phyloP scores from a whole-genome alignment of 2,888 invertebrate genomes.

The Pasiphila rectangulata region DNA sequence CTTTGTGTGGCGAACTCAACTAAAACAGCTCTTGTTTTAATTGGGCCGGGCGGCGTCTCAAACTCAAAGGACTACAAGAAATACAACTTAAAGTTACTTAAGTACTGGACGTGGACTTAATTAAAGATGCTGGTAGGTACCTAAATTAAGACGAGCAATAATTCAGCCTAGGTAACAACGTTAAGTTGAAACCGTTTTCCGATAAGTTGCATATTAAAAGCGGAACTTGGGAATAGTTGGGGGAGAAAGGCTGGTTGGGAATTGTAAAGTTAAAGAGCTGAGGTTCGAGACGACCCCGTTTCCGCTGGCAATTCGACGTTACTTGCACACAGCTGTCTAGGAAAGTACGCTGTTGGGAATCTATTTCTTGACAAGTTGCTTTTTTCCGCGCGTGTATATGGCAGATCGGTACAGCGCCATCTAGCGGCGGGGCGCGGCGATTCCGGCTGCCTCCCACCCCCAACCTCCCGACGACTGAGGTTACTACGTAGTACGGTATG shows the following conservation, averaged over 20 bases:
- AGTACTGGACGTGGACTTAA: slow-evolving; percentile 21
- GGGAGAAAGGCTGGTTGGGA: slow-evolving; percentile 42
- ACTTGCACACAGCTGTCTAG: slow-evolving; percentile 21
- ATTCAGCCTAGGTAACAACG: slow-evolving; percentile 26
- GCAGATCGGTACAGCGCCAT: slow-evolving; percentile 66
- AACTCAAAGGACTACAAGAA: slow-evolving; percentile 21
- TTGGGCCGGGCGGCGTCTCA: slow-evolving; percentile 15
- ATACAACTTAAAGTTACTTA: slow-evolving; percentile 13
- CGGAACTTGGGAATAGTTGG: slow-evolving; percentile 47
- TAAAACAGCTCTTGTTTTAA: slow-evolving; percentile 25
- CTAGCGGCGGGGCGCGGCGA: slow-evolving; percentile 51
- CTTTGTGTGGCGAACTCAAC: slow-evolving; percentile 17
- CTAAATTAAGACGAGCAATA: not conserved
- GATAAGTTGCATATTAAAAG: slow-evolving; percentile 54
- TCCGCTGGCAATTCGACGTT: slow-evolving; percentile 26
- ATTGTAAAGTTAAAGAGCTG: slow-evolving; percentile 57
- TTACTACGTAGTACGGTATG: slow-evolving; percentile 54
- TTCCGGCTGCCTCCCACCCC: slow-evolving; percentile 9
- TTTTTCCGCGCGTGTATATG: slow-evolving; percentile 51
- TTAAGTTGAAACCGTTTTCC: slow-evolving; percentile 36
- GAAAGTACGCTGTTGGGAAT: slow-evolving; percentile 33
- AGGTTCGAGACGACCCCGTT: slow-evolving; percentile 35
- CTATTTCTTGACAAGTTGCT: slow-evolving; percentile 39
- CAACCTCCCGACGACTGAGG: slow-evolving; percentile 25
- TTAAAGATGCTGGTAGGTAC: slow-evolving; percentile 8